A percentile compares a stretch with the other conserved stretches of the same genome.
Conservation (phyloP, 2,888 invertebrate genomes). For the Troglohyphantes excavatus region DNA sequence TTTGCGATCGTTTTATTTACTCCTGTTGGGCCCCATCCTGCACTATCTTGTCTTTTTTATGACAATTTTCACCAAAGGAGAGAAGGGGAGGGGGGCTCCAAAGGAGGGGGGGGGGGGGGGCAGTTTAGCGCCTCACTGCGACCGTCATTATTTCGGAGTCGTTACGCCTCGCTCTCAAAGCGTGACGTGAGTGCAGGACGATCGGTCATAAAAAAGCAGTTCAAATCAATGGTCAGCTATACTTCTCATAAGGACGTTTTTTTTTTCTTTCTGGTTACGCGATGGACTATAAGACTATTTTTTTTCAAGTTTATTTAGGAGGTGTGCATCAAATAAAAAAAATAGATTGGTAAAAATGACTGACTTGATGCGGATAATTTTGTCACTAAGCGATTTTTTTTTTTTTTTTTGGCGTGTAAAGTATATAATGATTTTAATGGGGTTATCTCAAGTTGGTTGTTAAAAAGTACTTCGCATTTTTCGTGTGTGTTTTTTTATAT, state of each 20-base stretch:
- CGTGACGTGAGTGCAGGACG: constrained; percentile 39
- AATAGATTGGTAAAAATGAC: not conserved
- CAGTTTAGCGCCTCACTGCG: constrained; percentile 50
- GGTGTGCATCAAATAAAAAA: not conserved
- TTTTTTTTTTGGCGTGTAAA: not conserved
- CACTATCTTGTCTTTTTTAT: not conserved
- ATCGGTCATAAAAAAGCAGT: not conserved
- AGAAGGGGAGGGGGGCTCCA: constrained; percentile 26
- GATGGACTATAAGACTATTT: not conserved
- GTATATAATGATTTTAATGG: not conserved
- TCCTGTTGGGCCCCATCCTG: not conserved
- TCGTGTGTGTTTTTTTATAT: too few species aligned
- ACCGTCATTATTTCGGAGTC: constrained; percentile 59
- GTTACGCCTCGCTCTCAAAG: constrained; percentile 48
- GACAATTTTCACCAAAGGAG: not conserved
- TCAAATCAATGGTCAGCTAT: constrained; percentile 55
- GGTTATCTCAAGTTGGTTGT: constrained; percentile 6
- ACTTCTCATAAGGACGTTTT: not conserved
- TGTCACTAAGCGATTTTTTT: not conserved
- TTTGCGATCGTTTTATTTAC: constrained; percentile 28
- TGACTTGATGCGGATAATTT: constrained; percentile 28
- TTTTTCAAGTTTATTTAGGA: not conserved
- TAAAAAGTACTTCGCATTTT: not conserved
- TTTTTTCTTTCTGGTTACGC: not conserved
- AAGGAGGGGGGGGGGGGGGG: constrained; percentile 23